A percentile compares a stretch with the other conserved stretches of the same genome.
Conservation (phyloP, 1,140 invertebrate genomes). For the Ridgeia piscesae region DNA sequence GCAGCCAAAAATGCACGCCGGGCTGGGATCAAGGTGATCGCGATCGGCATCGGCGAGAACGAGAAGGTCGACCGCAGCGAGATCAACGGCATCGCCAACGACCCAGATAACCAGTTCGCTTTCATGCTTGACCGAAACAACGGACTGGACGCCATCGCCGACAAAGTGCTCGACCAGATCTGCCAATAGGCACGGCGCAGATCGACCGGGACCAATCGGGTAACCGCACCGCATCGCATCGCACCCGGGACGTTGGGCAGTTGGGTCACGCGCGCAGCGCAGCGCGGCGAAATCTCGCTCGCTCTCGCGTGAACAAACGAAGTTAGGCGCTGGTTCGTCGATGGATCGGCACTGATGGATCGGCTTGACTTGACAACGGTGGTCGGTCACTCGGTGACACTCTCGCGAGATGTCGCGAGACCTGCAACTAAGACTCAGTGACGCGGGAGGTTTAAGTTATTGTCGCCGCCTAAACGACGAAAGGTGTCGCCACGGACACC, state of each 20-base stretch:
- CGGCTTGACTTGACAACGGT: background rate
- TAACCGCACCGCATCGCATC: background rate
- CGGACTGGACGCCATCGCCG: slow-evolving; percentile 3
- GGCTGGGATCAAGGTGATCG: slow-evolving; percentile 19
- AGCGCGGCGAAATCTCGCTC: background rate
- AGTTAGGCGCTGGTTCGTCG: background rate
- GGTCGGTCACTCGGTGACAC: background rate
- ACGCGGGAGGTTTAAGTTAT: background rate
- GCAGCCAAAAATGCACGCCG: background rate
- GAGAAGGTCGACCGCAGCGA: slow-evolving; percentile 17
- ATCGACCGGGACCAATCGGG: background rate
- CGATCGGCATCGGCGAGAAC: slow-evolving; percentile 24
- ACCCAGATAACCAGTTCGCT: slow-evolving; percentile 23
- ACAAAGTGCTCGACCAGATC: slow-evolving; percentile 16
- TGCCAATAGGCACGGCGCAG: slow-evolving; percentile 1
- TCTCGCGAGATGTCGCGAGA: background rate
- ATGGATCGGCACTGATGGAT: background rate
- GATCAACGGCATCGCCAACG: slow-evolving; percentile 24
- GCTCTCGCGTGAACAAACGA: background rate
- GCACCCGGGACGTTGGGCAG: background rate
- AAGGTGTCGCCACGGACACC: background rate
- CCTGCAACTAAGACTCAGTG: background rate
- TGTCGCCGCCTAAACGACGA: background rate
- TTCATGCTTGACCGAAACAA: background rate
- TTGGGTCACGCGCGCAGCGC: background rate